These are phyloP conservation scores for human (Homo sapiens) DNA, from an alignment of 2,113 vertebrate species.

Conservation along the genomic window GRCh38 chr3:196301001-196301500, in stretches of 20 bases:
- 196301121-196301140: too few species aligned
- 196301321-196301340: not conserved
- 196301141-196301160: too few species aligned
- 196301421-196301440: not conserved
- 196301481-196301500: too few species aligned
- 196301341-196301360: not conserved
- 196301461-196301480: too few species aligned
- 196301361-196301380: not conserved
- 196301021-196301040: too few species aligned
- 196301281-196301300: not conserved
- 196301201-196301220: not conserved
- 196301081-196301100: not conserved
- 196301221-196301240: not conserved
- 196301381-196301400: not conserved
- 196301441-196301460: too few species aligned
- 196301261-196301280: not conserved
- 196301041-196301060: too few species aligned
- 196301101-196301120: not conserved
- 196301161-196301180: not conserved
- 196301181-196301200: not conserved
- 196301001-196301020: too few species aligned
- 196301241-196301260: not conserved
- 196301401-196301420: not conserved
- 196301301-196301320: not conserved
- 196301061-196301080: not conserved